Evolutionary conservation across 2,797 vertebrate species (phyloP).

Genomic region (Takifugu rubripes): DNA sequence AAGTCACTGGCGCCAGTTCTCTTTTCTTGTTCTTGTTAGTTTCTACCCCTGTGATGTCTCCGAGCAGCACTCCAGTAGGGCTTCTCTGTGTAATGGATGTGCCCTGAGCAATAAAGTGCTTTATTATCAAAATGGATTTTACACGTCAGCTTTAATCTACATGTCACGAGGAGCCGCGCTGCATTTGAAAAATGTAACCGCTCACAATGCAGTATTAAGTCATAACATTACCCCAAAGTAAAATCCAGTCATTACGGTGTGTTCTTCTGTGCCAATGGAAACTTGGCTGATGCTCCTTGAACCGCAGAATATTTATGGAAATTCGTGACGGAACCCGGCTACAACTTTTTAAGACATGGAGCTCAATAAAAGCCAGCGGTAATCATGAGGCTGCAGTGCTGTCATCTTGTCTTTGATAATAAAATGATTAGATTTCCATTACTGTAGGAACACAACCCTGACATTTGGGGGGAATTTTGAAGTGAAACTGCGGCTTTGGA

Average conservation of each 20-base stretch:
- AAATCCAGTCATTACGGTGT: too few species aligned
- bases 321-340: background rate
- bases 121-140: background rate
- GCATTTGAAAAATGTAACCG: background rate
- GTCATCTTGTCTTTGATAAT: too few species aligned
- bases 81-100: background rate
- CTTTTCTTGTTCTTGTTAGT: background rate
- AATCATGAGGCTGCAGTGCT: too few species aligned
- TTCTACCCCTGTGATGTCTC: background rate
- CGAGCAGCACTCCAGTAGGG: background rate
- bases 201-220: background rate
- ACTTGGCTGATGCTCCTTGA: background rate
- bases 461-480: too few species aligned
- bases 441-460: too few species aligned
- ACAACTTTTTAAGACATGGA: too few species aligned
- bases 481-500: too few species aligned
- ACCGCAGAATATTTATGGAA: background rate
- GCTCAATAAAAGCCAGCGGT: too few species aligned
- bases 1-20: background rate
- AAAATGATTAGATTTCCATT: too few species aligned
- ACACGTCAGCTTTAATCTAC: background rate
- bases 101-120: background rate
- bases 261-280: background rate
- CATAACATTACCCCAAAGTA: background rate
- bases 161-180: background rate